Conservation (phyloP, 2,888 invertebrate genomes). For the Trilocha varians region DNA sequence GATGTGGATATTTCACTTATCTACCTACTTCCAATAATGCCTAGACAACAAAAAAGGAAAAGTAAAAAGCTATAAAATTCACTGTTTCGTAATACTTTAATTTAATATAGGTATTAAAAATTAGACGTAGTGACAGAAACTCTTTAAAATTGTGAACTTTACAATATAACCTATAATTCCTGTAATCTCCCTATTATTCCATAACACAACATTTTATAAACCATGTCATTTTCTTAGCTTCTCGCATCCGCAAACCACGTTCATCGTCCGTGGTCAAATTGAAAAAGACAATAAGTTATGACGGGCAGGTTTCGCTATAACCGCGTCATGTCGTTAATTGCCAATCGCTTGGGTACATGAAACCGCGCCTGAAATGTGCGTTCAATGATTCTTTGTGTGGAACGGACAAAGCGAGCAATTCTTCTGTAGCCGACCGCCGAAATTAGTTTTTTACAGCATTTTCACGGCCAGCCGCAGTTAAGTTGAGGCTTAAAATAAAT, state of each 20-base stretch:
- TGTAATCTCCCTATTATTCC: too few species aligned
- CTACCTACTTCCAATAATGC: too few species aligned
- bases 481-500: neutral
- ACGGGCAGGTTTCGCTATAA: constrained; percentile 33
- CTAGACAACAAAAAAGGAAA: too few species aligned
- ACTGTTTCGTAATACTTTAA: too few species aligned
- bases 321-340: constrained; percentile 48
- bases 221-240: too few species aligned
- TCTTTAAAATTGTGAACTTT: too few species aligned
- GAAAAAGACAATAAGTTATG: constrained; percentile 36
- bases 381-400: constrained; percentile 19
- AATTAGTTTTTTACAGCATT: constrained; percentile 4
- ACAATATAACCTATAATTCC: too few species aligned
- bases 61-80: too few species aligned
- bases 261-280: constrained; percentile 17
- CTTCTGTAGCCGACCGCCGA: neutral
- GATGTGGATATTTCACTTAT: too few species aligned
- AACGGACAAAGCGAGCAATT: constrained; percentile 3
- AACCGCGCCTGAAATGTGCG: constrained; percentile 17
- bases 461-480: neutral
- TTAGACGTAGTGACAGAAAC: too few species aligned
- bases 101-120: too few species aligned
- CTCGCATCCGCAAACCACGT: neutral
- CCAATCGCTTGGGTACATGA: constrained; percentile 27
- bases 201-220: too few species aligned